A percentile compares a stretch with the other conserved stretches of the same genome.
These are phyloP conservation scores for Idaea straminata DNA, from an alignment of 2,888 invertebrate species.

Conservation along the genomic window DNA sequence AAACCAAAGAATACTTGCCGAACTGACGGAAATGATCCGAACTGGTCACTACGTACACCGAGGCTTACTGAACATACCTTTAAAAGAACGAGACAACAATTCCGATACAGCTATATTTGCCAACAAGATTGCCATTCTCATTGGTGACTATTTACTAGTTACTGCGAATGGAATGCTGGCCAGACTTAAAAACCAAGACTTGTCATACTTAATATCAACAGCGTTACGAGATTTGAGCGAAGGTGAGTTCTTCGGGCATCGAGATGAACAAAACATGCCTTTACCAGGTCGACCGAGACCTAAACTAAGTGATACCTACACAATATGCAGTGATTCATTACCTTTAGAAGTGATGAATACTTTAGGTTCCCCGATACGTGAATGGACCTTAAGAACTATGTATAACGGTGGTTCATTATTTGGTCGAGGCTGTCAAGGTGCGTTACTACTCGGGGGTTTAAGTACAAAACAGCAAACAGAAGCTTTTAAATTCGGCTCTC, in stretches of 20 bases:
- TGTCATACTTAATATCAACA: conserved; percentile 90
- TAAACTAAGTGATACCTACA: conserved; percentile 41
- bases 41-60: conserved; percentile 91
- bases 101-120: conserved; percentile 89
- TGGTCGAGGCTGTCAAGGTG: conserved; percentile 91
- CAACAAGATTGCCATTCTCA: conserved; percentile 92
- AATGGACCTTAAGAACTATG: conserved; percentile 87
- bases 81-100: conserved; percentile 73
- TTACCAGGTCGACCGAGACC: conserved; percentile 81
- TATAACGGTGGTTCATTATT: conserved; percentile 83
- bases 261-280: conserved; percentile 87
- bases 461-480: conserved; percentile 82
- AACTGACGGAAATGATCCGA: conserved; percentile 93
- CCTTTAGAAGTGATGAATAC: conserved; percentile 61
- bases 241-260: conserved; percentile 88
- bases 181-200: conserved; percentile 83
- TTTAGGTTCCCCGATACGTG: conserved; percentile 81
- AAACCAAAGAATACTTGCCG: conserved; percentile 72
- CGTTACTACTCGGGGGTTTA: conserved; percentile 86
- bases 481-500: conserved; percentile 89
- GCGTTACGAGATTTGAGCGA: conserved; percentile 90
- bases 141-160: conserved; percentile 91
- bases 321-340: conserved; percentile 57
- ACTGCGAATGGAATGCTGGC: conserved; percentile 91
- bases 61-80: conserved; percentile 72